phyloP scores from a whole-genome alignment of 2,113 vertebrate species.

The Bubalus kerabau region DNA sequence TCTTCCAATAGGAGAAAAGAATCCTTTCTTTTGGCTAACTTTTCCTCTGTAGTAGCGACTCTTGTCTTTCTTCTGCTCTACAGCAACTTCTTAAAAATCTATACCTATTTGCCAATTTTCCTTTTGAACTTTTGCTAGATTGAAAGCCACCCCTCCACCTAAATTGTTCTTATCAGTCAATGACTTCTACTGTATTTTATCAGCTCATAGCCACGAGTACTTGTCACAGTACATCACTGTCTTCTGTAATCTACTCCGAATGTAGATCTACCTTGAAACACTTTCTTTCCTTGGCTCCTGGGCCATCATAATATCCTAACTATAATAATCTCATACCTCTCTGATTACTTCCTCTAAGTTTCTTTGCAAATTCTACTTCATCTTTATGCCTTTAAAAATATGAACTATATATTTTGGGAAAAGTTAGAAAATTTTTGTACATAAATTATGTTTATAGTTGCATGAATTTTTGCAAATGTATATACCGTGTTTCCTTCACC shows the following conservation, averaged over 20 bases:
- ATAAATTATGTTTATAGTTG: not conserved
- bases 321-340: not conserved
- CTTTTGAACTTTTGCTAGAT: not conserved
- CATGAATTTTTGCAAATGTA: not conserved
- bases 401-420: not conserved
- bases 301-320: not conserved
- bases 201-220: not conserved
- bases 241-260: not conserved
- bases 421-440: not conserved
- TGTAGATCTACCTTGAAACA: not conserved
- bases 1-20: not conserved
- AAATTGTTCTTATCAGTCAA: not conserved
- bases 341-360: not conserved
- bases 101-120: not conserved
- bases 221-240: not conserved
- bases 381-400: not conserved
- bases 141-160: not conserved
- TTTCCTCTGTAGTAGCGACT: not conserved
- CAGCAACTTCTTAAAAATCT: not conserved
- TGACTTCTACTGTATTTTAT: not conserved
- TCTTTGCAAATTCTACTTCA: not conserved
- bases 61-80: not conserved
- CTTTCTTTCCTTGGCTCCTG: not conserved
- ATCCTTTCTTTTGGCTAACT: not conserved
- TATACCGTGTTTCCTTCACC: not conserved